Percentiles rank a stretch among this genome's conserved stretches.
Evolutionary conservation across 2,797 vertebrate genomes (phyloP).

Genomic region (Selene dorsalis): DNA sequence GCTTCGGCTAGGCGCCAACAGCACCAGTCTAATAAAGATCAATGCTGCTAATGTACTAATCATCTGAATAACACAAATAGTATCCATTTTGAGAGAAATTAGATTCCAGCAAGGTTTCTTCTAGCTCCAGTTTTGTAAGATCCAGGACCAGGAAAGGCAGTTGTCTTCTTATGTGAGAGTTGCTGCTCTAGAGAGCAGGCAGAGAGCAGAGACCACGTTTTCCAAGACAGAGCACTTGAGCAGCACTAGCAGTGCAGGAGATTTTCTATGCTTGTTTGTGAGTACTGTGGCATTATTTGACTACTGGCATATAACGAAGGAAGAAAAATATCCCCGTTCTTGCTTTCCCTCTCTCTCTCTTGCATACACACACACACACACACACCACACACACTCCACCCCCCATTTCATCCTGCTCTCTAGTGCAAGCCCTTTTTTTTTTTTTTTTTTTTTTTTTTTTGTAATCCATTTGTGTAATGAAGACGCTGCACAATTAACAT

Average conservation of each 20-base stretch:
- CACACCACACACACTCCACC: slow-evolving; percentile 78
- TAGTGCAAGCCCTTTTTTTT: slow-evolving; percentile 67
- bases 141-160: slow-evolving; percentile 83
- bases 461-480: slow-evolving; percentile 99
- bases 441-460: slow-evolving; percentile 87
- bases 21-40: slow-evolving; percentile 80
- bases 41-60: slow-evolving; percentile 81
- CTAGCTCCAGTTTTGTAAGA: slow-evolving; percentile 84
- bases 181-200: slow-evolving; percentile 79
- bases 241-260: slow-evolving; percentile 84
- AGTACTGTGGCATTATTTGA: slow-evolving; percentile 87
- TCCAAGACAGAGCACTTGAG: slow-evolving; percentile 83
- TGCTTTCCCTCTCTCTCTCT: slow-evolving; percentile 78
- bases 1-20: slow-evolving; percentile 79
- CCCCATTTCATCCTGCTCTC: slow-evolving; percentile 77
- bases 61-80: slow-evolving; percentile 82
- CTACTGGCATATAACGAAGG: slow-evolving; percentile 86
- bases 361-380: slow-evolving; percentile 48
- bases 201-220: slow-evolving; percentile 81
- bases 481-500: slow-evolving; percentile 93
- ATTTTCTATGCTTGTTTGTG: slow-evolving; percentile 88
- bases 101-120: slow-evolving; percentile 80
- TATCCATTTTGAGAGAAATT: slow-evolving; percentile 85
- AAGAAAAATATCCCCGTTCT: slow-evolving; percentile 86
- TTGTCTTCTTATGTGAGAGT: slow-evolving; percentile 81